phyloP scores from a whole-genome alignment of 2,888 invertebrate species.

The Agrenia bidenticulata region DNA sequence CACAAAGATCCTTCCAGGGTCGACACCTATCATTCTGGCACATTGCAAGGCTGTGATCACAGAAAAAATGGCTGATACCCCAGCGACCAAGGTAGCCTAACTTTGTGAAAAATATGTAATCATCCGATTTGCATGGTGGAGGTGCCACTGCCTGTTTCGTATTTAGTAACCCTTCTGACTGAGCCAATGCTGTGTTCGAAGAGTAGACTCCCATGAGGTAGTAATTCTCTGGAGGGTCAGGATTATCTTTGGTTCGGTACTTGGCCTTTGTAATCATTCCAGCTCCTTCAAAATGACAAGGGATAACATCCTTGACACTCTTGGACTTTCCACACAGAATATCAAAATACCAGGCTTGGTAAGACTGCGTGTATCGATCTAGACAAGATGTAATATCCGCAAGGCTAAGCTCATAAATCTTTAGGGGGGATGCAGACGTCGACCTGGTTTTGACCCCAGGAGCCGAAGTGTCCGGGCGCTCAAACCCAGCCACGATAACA shows the following conservation, averaged over 20 bases:
- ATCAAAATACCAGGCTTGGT: constrained; percentile 33
- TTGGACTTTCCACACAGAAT: constrained; percentile 26
- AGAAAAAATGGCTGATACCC: constrained; percentile 37
- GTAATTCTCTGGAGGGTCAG: neutral
- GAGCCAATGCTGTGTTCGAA: constrained; percentile 38
- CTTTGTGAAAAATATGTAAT: constrained; percentile 30
- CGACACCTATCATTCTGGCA: constrained; percentile 37
- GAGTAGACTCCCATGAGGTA: constrained; percentile 38
- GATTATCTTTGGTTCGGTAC: neutral
- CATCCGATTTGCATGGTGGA: constrained; percentile 17
- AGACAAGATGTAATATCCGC: constrained; percentile 26
- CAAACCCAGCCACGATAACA: constrained; percentile 30
- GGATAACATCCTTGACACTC: constrained; percentile 20
- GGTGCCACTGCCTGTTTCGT: constrained; percentile 18
- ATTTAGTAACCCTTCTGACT: constrained; percentile 26
- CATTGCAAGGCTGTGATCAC: constrained; percentile 36
- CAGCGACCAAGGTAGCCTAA: constrained; percentile 31
- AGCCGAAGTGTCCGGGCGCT: neutral
- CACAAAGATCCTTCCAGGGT: constrained; percentile 38
- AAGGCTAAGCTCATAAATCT: constrained; percentile 23
- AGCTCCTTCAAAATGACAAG: constrained; percentile 37
- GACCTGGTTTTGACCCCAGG: constrained; percentile 31
- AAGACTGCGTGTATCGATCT: constrained; percentile 24
- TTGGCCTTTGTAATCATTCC: constrained; percentile 33
- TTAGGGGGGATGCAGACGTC: constrained; percentile 17